Percentiles rank a stretch among this genome's conserved stretches.
phyloP scores from a whole-genome alignment of 2,797 vertebrate genomes.

The Sciurus vulgaris region DNA sequence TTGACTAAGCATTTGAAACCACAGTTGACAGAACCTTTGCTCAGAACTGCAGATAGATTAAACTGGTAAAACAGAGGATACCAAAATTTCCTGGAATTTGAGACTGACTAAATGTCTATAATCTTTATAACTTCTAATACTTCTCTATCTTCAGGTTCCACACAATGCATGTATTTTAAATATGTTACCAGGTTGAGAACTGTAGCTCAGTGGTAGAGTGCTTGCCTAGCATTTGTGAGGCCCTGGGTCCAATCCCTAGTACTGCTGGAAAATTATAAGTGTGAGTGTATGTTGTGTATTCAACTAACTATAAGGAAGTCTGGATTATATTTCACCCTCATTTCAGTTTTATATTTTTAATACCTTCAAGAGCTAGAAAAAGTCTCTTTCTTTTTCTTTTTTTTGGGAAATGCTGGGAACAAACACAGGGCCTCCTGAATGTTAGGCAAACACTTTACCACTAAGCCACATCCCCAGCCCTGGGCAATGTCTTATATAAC shows the following conservation, averaged over 20 bases:
- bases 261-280: too few species aligned
- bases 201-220: too few species aligned
- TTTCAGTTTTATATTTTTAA: neutral
- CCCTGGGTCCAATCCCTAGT: too few species aligned
- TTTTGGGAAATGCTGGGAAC: neutral
- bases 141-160: slow-evolving; percentile 26
- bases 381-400: neutral
- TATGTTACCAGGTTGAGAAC: neutral
- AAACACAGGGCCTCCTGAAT: neutral
- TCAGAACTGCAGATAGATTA: neutral
- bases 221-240: too few species aligned
- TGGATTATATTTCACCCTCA: neutral
- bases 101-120: slow-evolving; percentile 12
- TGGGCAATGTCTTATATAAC: neutral
- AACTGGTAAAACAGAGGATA: neutral
- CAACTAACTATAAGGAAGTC: neutral
- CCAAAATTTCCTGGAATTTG: neutral
- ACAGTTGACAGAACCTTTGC: neutral
- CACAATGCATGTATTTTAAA: slow-evolving; percentile 27
- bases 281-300: too few species aligned
- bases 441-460: neutral
- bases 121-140: slow-evolving; percentile 26
- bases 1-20: neutral
- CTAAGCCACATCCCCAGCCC: neutral
- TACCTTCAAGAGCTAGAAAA: neutral